Evolutionary conservation across 2,113 vertebrate species (phyloP).

Genomic region (Odocoileus hemionus): DNA sequence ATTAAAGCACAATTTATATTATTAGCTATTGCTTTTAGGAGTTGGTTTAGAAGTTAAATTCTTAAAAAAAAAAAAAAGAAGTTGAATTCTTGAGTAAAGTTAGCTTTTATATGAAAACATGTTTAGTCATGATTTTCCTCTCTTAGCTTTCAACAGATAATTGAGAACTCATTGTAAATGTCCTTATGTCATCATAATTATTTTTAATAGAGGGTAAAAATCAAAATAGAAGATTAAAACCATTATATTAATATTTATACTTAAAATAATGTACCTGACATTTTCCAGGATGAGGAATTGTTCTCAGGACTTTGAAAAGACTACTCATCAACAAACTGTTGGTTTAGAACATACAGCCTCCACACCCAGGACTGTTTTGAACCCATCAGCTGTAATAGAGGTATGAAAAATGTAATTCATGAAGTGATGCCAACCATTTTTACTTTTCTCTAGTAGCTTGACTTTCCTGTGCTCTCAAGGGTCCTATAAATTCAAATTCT

Average conservation of each 20-base stretch:
- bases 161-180: background rate
- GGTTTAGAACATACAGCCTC: background rate
- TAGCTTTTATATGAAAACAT: background rate
- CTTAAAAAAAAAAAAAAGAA: background rate
- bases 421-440: slow-evolving; percentile 38
- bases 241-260: background rate
- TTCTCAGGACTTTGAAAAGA: slow-evolving; percentile 49
- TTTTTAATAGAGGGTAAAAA: slow-evolving; percentile 11
- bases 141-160: background rate
- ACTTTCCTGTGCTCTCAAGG: background rate
- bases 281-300: slow-evolving; percentile 67
- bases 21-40: background rate
- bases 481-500: slow-evolving; percentile 5
- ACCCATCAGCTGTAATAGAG: slow-evolving; percentile 28
- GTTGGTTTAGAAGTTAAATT: slow-evolving; percentile 20
- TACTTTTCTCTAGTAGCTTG: slow-evolving; percentile 21
- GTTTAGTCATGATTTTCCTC: background rate
- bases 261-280: slow-evolving; percentile 39
- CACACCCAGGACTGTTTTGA: background rate
- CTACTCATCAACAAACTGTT: background rate
- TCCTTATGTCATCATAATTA: background rate
- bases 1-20: background rate
- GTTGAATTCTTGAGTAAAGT: slow-evolving; percentile 21
- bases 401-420: slow-evolving; percentile 67
- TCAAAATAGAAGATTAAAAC: background rate